Evolutionary conservation across 2,797 vertebrate genomes (phyloP), one percentile per base, ranked within the genome.

Genomic region (Thunnus albacares): DNA sequence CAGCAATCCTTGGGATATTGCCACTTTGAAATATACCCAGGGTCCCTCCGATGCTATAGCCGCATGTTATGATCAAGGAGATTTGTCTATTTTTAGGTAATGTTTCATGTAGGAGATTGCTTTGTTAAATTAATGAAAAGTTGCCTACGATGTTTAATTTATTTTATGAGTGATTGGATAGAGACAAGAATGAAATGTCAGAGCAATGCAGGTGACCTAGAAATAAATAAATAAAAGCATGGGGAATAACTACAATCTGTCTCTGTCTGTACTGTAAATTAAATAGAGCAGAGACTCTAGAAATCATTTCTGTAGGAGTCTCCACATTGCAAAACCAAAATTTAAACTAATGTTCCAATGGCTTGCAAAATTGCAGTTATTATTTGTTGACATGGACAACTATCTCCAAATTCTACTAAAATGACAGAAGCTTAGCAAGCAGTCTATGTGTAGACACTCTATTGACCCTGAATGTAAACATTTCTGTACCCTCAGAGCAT

Each of bases 1-100:
- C 90, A 79, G 87, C 90, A 85, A 90, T 92, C 87, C 90, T 74
- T 28, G n/a, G 87, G 89, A 92, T 94, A 94, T 93, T 93, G 91
- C 90, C 88, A 90, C 84, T 94, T 90, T 86, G 81, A 86, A 89
- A 90, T 88, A 90, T 88, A 85, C 65, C 68, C 61, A 26, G 63
- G 71, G 85, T 86, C 47, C 80, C 56, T 64, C 67, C 17, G 45
- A 87, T 82, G 69, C 79, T 84, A 75, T 75, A 73, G 80, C 79
- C 28, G 59, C 65, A 38, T 86, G 83, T 71, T 84, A 82, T 86
- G 83, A 90, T 89, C 79, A 45, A 60, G 73, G 72, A 38, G 49
- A 87, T 90, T 86, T 88, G 81, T 93, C 83, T 73, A 13, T 86
- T 88, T 81, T 88, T 81, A 83, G 76, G 78, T 84, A 79, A 87